Evolutionary conservation across 2,888 invertebrate genomes (phyloP).

Genomic region (Gibbula magus): DNA sequence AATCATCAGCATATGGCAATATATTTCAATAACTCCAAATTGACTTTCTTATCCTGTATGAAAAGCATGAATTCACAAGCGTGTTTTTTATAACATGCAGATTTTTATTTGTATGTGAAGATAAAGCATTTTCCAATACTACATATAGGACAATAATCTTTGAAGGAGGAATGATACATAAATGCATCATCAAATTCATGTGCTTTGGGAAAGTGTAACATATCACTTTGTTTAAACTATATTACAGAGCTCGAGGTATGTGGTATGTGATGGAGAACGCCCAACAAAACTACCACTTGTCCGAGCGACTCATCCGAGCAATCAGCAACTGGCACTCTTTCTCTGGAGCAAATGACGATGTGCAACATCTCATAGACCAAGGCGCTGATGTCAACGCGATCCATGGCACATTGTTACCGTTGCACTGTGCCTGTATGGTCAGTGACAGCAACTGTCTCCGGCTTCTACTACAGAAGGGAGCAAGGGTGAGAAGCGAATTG

Average conservation of each 20-base stretch:
- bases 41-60: too few relatives aligned
- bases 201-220: too few relatives aligned
- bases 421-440: conserved; percentile 74
- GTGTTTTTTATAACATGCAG: too few relatives aligned
- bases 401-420: conserved; percentile 73
- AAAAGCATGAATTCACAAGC: too few relatives aligned
- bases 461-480: conserved; percentile 68
- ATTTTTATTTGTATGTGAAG: too few relatives aligned
- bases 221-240: too few relatives aligned
- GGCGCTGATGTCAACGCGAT: conserved; percentile 73
- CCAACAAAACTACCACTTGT: conserved; percentile 68
- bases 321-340: conserved; percentile 67
- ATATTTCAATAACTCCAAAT: too few relatives aligned
- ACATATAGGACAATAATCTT: too few relatives aligned
- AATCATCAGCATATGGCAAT: too few relatives aligned
- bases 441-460: conserved; percentile 62
- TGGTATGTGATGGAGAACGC: conserved; percentile 72
- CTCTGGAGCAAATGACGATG: conserved; percentile 58
- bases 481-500: conserved; percentile 55
- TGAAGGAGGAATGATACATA: too few relatives aligned
- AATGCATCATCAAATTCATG: too few relatives aligned
- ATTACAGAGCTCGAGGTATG: conserved; percentile 51
- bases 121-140: too few relatives aligned
- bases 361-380: conserved; percentile 65
- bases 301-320: conserved; percentile 70